phyloP scores from a whole-genome alignment of 2,113 vertebrate species.

The Progne subis region DNA sequence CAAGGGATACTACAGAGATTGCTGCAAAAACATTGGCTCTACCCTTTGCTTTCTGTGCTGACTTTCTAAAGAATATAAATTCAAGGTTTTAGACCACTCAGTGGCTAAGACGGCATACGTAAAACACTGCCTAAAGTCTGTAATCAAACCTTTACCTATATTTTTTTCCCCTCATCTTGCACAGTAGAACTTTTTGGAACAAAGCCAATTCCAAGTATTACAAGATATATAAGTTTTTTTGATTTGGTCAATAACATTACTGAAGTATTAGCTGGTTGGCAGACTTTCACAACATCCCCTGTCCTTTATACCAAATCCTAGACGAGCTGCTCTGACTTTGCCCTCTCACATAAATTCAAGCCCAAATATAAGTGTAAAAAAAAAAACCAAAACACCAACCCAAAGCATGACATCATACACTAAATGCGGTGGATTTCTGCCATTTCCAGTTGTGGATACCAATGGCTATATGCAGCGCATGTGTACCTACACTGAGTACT shows the following conservation, averaged over 20 bases:
- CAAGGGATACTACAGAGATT: neutral
- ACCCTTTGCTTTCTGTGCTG: neutral
- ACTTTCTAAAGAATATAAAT: neutral
- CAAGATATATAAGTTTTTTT: neutral
- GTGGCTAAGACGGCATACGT: neutral
- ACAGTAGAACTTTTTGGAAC: neutral
- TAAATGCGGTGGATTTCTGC: neutral
- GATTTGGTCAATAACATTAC: neutral
- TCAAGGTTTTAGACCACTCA: neutral
- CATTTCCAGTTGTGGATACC: neutral
- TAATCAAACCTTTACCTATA: neutral
- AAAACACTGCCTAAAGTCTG: neutral
- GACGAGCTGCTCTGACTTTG: neutral
- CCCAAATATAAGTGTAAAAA: neutral
- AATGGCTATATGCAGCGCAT: neutral
- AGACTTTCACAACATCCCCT: neutral
- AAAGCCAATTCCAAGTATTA: neutral
- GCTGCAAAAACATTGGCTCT: neutral
- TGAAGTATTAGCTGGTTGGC: neutral
- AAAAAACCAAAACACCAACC: neutral
- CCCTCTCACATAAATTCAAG: neutral
- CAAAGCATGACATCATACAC: neutral
- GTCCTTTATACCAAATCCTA: neutral
- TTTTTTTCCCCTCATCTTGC: neutral
- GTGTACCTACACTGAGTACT: neutral